Conservation (phyloP, 2,888 invertebrate species). For the Acronicta aceris region DNA sequence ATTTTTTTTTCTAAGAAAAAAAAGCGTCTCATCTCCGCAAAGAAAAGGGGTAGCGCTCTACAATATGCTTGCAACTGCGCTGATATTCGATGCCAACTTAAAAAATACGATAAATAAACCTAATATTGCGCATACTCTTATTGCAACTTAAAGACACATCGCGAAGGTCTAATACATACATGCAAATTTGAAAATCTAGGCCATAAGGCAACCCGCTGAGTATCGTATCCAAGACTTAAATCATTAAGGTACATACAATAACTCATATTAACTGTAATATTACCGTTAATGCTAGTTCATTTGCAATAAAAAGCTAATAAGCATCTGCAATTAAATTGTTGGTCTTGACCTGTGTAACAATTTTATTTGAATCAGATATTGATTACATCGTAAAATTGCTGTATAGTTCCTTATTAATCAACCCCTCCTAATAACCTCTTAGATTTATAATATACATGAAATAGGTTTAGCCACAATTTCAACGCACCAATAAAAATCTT, state of each 20-base stretch:
- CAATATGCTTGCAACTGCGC: too few species aligned
- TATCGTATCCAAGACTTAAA: constrained; percentile 42
- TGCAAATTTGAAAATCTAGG: constrained; percentile 62
- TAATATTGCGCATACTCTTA: too few species aligned
- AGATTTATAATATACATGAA: background rate
- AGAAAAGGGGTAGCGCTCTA: too few species aligned
- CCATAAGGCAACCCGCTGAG: constrained; percentile 57
- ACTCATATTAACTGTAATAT: constrained; percentile 62
- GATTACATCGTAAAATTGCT: constrained; percentile 33
- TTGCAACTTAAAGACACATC: constrained; percentile 19
- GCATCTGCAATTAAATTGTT: constrained; percentile 38
- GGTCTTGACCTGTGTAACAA: constrained; percentile 46
- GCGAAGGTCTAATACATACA: constrained; percentile 40
- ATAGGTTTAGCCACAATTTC: background rate
- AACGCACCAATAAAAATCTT: background rate
- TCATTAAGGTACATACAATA: constrained; percentile 52
- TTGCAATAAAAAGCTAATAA: constrained; percentile 56
- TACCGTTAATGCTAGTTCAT: constrained; percentile 63
- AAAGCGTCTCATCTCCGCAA: too few species aligned
- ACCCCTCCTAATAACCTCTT: background rate
- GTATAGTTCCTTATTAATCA: constrained; percentile 12
- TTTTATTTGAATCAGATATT: constrained; percentile 27
- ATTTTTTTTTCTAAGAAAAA: too few species aligned
- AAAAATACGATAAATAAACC: too few species aligned
- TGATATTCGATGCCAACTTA: too few species aligned